Conservation (phyloP, 2,113 vertebrate species). For the Hemiscyllium ocellatum region DNA sequence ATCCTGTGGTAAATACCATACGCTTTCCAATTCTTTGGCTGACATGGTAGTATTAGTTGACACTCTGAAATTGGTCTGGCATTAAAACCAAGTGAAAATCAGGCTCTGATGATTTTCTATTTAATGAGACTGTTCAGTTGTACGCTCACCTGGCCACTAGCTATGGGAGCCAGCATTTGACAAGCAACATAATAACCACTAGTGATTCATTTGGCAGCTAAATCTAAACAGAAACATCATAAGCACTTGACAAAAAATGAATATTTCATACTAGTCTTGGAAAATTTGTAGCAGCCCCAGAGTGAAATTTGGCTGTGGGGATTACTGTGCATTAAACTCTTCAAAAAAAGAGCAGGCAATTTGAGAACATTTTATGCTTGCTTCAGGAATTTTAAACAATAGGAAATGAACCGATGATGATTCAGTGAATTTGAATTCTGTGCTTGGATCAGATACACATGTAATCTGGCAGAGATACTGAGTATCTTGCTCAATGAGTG, state of each 20-base stretch:
- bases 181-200: not conserved
- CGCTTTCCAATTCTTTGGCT: not conserved
- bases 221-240: not conserved
- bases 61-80: not conserved
- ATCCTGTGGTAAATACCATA: not conserved
- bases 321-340: not conserved
- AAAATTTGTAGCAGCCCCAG: not conserved
- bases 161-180: not conserved
- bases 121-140: not conserved
- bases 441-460: not conserved
- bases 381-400: not conserved
- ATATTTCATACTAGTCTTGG: not conserved
- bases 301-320: not conserved
- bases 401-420: not conserved
- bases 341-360: not conserved
- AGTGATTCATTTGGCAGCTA: not conserved
- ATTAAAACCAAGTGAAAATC: not conserved
- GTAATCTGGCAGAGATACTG: not conserved
- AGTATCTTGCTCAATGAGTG: not conserved
- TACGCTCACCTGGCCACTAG: not conserved
- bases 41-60: not conserved
- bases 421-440: not conserved
- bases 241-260: not conserved
- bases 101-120: not conserved
- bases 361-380: not conserved